Conservation (phyloP, 2,888 invertebrate genomes). For the Cordylochernes scorpioides region DNA sequence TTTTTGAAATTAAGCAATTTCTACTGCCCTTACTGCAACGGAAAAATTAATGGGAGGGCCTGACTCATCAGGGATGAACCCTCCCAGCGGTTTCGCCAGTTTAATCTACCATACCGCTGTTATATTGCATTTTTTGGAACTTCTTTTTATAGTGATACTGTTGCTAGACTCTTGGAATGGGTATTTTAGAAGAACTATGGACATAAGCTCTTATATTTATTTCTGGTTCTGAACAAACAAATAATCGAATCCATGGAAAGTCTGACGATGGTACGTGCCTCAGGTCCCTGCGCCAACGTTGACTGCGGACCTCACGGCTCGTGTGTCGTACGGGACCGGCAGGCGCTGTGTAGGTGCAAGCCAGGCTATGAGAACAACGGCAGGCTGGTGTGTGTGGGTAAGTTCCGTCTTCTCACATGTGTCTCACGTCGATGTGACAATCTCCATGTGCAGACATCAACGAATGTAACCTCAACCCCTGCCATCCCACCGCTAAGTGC, state of each 20-base stretch:
- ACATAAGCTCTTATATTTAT: background rate
- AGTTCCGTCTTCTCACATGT: background rate
- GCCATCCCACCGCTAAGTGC: conserved; percentile 51
- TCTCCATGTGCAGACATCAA: conserved; percentile 27
- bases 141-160: too few species aligned
- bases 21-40: too few species aligned
- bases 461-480: conserved; percentile 36
- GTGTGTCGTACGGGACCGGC: conserved; percentile 43
- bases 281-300: conserved; percentile 18
- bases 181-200: too few species aligned
- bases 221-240: background rate
- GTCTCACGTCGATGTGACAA: background rate
- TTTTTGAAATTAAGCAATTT: too few species aligned
- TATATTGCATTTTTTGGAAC: too few species aligned
- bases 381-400: conserved; percentile 22
- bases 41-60: too few species aligned
- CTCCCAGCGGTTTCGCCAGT: too few species aligned
- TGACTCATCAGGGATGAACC: too few species aligned
- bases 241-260: background rate
- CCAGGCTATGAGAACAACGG: conserved; percentile 37
- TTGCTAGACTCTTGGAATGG: too few species aligned
- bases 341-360: conserved; percentile 42
- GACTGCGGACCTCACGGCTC: conserved; percentile 47
- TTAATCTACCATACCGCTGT: too few species aligned
- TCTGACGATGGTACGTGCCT: too few species aligned